phyloP scores from a whole-genome alignment of 1,140 invertebrate species.

The Apis florea region DNA sequence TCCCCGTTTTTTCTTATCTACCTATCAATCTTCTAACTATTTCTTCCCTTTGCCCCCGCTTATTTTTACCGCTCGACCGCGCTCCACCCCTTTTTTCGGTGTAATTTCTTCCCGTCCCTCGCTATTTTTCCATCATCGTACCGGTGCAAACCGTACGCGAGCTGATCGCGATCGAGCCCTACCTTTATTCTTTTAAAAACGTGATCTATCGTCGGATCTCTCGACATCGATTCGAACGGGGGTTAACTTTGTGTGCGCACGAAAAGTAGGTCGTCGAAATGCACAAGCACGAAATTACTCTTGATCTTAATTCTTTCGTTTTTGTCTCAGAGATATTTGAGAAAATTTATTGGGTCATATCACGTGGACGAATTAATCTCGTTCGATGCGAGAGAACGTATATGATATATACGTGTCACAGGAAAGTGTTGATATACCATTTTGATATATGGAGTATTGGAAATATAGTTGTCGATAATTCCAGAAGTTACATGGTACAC shows the following conservation, averaged over 20 bases:
- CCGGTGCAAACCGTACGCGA: neutral
- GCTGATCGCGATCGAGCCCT: conserved; percentile 31
- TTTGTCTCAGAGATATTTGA: conserved; percentile 1
- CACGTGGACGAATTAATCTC: neutral
- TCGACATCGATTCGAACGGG: neutral
- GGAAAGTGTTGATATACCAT: too few relatives aligned
- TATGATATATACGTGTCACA: too few relatives aligned
- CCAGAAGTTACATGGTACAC: too few relatives aligned
- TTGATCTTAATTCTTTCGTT: conserved; percentile 43
- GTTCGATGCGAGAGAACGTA: neutral
- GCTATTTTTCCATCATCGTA: conserved; percentile 9
- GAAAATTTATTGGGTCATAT: neutral
- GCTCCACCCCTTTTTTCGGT: neutral
- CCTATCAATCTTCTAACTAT: conserved; percentile 12
- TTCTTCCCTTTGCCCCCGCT: neutral
- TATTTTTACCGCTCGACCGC: neutral
- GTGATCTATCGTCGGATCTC: conserved; percentile 55
- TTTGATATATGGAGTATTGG: too few relatives aligned
- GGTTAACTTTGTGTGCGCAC: conserved; percentile 54
- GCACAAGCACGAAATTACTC: conserved; percentile 58
- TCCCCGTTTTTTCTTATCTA: conserved; percentile 8
- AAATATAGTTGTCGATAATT: too few relatives aligned
- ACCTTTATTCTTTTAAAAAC: conserved; percentile 26
- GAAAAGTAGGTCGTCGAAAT: conserved; percentile 59
- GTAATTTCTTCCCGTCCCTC: neutral